These are phyloP conservation scores for Drosophila greeni DNA, from an alignment of 2,888 invertebrate genomes.

Conservation along the genomic window DNA sequence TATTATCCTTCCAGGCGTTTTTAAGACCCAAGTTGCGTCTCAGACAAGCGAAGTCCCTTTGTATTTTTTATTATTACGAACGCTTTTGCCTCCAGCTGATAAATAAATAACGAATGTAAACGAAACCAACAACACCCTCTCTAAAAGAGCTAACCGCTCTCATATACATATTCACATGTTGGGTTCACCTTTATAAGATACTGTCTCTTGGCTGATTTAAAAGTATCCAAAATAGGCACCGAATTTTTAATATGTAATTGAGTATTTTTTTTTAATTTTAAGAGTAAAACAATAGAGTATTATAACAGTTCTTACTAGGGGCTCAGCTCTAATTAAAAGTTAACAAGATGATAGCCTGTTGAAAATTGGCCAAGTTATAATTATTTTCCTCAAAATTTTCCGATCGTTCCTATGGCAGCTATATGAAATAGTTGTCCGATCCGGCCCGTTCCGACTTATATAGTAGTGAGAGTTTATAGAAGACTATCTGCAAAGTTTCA, in stretches of 20 bases:
- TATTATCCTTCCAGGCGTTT: slow-evolving; percentile 1
- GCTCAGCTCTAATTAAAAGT: too few relatives aligned
- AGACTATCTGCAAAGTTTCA: too few relatives aligned
- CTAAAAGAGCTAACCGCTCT: not conserved
- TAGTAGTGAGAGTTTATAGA: too few relatives aligned
- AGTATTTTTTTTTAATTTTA: not conserved
- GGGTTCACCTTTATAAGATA: not conserved
- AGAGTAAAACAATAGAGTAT: not conserved
- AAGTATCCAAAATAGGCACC: not conserved
- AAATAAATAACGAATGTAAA: slow-evolving; percentile 14
- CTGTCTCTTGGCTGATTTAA: slow-evolving; percentile 2
- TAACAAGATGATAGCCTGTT: too few relatives aligned
- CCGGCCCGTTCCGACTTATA: too few relatives aligned
- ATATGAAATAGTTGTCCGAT: too few relatives aligned
- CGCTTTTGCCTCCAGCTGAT: slow-evolving; percentile 4
- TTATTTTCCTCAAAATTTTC: too few relatives aligned
- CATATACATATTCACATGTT: not conserved
- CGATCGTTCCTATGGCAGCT: too few relatives aligned
- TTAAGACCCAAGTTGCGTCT: slow-evolving; percentile 5
- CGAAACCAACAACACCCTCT: not conserved
- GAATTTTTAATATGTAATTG: not conserved
- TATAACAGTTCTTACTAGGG: too few relatives aligned
- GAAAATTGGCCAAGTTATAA: too few relatives aligned
- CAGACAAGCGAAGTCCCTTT: slow-evolving; percentile 7
- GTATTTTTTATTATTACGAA: slow-evolving; percentile 11